Conservation (phyloP, 2,888 invertebrate genomes). For the Drosophila meridionalis region DNA sequence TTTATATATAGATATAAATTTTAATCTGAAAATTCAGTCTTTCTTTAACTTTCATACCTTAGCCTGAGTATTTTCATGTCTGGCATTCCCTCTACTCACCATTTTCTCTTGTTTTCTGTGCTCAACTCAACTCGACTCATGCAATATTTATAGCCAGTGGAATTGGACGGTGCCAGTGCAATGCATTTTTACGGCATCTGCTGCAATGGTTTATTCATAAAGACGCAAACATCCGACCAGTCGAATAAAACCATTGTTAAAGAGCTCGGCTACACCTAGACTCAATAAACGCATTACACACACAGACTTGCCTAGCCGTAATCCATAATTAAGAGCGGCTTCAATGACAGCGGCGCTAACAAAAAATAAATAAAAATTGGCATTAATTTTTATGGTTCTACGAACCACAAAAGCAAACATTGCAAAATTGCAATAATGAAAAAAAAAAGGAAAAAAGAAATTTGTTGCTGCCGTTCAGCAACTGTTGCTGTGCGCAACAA, state of each 20-base stretch:
- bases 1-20: neutral
- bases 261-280: neutral
- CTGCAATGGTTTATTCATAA: slow-evolving; percentile 56
- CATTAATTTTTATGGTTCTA: slow-evolving; percentile 21
- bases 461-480: slow-evolving; percentile 20
- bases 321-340: slow-evolving; percentile 19
- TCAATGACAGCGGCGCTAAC: neutral
- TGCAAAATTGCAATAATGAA: slow-evolving; percentile 50
- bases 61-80: slow-evolving; percentile 14
- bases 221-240: slow-evolving; percentile 9
- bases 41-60: neutral
- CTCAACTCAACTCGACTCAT: slow-evolving; percentile 36
- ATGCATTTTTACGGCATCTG: slow-evolving; percentile 54
- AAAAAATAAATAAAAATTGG: slow-evolving; percentile 6
- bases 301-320: slow-evolving; percentile 11
- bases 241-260: slow-evolving; percentile 4
- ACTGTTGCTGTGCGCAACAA: slow-evolving; percentile 50
- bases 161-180: slow-evolving; percentile 49
- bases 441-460: slow-evolving; percentile 13
- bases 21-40: neutral
- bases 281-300: slow-evolving; percentile 9
- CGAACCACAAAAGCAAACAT: slow-evolving; percentile 10
- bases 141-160: slow-evolving; percentile 56
- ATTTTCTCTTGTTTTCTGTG: slow-evolving; percentile 1
- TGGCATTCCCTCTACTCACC: neutral